Conservation (phyloP, 2,113 vertebrate species). For the Hippoglossus stenolepis region DNA sequence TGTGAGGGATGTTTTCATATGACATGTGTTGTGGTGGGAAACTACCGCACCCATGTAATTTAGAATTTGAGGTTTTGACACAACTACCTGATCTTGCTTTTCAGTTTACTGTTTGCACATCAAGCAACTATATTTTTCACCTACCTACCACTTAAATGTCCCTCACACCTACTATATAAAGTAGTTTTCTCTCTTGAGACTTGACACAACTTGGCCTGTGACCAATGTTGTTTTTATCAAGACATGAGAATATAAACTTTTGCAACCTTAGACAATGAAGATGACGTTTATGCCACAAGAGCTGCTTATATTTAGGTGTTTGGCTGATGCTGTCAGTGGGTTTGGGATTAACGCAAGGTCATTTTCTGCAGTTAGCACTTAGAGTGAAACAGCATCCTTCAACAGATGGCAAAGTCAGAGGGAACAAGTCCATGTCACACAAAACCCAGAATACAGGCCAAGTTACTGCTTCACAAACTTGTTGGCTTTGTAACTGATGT, state of each 20-base stretch:
- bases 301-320: conserved; percentile 59
- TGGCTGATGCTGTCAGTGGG: conserved; percentile 37
- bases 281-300: conserved; percentile 29
- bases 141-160: background rate
- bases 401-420: conserved; percentile 63
- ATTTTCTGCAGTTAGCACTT: conserved; percentile 54
- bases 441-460: background rate
- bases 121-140: no score
- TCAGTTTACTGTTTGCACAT: no score
- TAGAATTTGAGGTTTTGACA: no score
- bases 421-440: background rate
- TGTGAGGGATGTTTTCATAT: no score
- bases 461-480: background rate
- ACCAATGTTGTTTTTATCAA: conserved; percentile 41
- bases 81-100: no score
- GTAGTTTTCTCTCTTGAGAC: background rate
- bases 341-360: conserved; percentile 42
- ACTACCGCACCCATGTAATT: no score
- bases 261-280: conserved; percentile 40
- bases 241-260: conserved; percentile 29
- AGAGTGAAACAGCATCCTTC: conserved; percentile 67
- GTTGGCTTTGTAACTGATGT: background rate
- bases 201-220: conserved; percentile 4
- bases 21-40: no score
- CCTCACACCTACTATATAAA: no score